These are phyloP conservation scores for Macroramphosus scolopax DNA, from an alignment of 2,797 vertebrate species.

Conservation along the genomic window DNA sequence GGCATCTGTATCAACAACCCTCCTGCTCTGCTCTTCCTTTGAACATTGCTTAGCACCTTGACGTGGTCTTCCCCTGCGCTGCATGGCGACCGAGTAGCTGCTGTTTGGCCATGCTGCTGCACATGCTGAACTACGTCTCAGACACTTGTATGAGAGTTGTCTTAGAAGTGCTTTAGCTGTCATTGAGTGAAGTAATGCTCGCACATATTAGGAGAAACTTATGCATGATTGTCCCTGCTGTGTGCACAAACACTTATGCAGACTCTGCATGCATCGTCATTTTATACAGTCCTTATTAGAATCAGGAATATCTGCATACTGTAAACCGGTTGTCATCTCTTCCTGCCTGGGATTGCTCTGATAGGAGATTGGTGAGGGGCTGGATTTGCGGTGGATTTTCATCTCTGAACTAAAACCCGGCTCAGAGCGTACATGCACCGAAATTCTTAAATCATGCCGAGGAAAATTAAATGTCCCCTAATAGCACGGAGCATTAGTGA, in stretches of 20 bases:
- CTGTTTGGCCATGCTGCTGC: conserved; percentile 8
- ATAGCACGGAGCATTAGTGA: conserved; percentile 41
- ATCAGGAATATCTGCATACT: conserved; percentile 34
- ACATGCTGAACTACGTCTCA: conserved; percentile 13
- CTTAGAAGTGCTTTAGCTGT: conserved; percentile 13
- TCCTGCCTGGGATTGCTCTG: conserved; percentile 42
- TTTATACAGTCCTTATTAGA: conserved; percentile 37
- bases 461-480: conserved; percentile 57
- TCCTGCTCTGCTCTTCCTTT: conserved; percentile 21
- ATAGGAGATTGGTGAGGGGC: conserved; percentile 44
- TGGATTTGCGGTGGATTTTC: conserved; percentile 67
- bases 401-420: conserved; percentile 61
- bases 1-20: too few species aligned
- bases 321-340: conserved; percentile 49
- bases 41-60: conserved; percentile 28
- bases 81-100: too few species aligned
- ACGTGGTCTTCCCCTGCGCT: too few species aligned
- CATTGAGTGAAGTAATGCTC: conserved; percentile 6
- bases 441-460: conserved; percentile 55
- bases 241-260: background rate
- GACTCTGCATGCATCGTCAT: conserved; percentile 17
- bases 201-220: background rate
- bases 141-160: conserved; percentile 8
- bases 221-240: background rate
- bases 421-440: conserved; percentile 57